Evolutionary conservation across 2,888 invertebrate genomes (phyloP), one percentile per base, ranked within the genome.

Genomic region (Tyria jacobaeae): DNA sequence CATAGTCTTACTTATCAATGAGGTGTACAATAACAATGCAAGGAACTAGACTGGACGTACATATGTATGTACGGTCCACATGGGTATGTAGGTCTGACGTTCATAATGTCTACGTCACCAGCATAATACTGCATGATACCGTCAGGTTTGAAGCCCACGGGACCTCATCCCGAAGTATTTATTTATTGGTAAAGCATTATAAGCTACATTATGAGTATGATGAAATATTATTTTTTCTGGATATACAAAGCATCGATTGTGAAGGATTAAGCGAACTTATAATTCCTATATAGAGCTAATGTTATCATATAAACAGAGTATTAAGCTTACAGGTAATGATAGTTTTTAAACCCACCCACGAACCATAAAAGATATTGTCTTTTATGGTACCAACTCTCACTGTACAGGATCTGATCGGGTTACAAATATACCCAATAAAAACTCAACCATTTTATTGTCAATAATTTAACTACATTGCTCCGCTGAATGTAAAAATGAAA

Each of bases 401-500:
- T 83, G 80, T 85, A 68, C 70, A 63, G 66, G 61, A 77, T 81
- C 73, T 75, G 81, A 84, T 86, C 82, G 79, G 82, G 82, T 89
- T 84, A 88, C 86, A 86, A 76, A 85, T 83, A 84, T 80, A 80
- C 82, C 81, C 82, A 86, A 88, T 89, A 89, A 89, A 89, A 83
- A 55, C 79, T 81, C 82, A 69, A 76, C 68, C 81, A 78, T 88
- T 90, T 88, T 88, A 91, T 87, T 88, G 87, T 85, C 86, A 87
- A 89, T 90, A 90, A 90, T 88, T 91, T 88, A 44, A 91, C 86
- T 81, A 85, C 86, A 86, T 84, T 83, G 84, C 85, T 79, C 81
- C 87, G 83, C 69, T 87, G 87, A 90, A 89, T 89, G 82, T 89
- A 88, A 88, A 91, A 93, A 91, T 89, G 88, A 90, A 91, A 92